Conservation (phyloP, 2,113 vertebrate species). For the Candoia aspera region DNA sequence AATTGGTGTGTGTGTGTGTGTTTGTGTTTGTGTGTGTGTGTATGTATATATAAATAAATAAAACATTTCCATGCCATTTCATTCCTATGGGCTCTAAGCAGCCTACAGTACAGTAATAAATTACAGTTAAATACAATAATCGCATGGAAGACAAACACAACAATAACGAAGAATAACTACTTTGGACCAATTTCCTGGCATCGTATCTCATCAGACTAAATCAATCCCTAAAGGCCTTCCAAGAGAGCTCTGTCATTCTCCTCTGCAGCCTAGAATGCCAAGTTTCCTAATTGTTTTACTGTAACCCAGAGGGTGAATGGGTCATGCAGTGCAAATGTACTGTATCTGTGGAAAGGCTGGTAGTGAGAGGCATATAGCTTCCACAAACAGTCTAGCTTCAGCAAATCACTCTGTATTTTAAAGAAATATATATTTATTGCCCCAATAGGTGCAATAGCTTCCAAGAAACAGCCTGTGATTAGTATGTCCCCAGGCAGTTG, state of each 20-base stretch:
- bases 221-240: too few relatives aligned
- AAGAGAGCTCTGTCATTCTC: background rate
- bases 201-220: too few relatives aligned
- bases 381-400: background rate
- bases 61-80: background rate
- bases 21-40: too few relatives aligned
- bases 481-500: background rate
- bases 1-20: slow-evolving; percentile 1
- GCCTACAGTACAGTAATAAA: background rate
- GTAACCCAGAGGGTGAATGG: slow-evolving; percentile 1
- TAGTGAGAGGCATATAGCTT: background rate
- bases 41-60: too few relatives aligned
- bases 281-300: slow-evolving; percentile 24
- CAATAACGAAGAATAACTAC: background rate
- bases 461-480: background rate
- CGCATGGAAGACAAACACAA: background rate
- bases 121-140: background rate
- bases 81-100: slow-evolving; percentile 17
- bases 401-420: background rate
- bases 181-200: background rate
- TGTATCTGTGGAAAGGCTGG: background rate
- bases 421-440: background rate
- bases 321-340: background rate
- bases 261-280: slow-evolving; percentile 25
- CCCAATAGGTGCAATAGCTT: background rate